These are phyloP conservation scores for Eulacestoma nigropectus DNA, from an alignment of 2,113 vertebrate species.

Conservation along the genomic window DNA sequence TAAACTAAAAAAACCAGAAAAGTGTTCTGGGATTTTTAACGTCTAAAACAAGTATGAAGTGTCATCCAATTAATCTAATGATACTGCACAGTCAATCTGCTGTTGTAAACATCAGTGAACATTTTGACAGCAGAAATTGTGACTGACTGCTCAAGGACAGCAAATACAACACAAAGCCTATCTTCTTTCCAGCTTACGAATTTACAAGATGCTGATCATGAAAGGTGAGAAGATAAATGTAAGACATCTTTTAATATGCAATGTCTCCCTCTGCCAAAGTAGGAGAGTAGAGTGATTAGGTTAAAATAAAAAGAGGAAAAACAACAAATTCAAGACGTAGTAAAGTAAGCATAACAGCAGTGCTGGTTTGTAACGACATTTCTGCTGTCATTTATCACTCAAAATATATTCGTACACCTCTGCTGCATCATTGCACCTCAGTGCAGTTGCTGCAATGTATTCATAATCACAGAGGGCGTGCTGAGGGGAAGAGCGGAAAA, in stretches of 20 bases:
- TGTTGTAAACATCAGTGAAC: background rate
- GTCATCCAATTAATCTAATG: constrained; percentile 9
- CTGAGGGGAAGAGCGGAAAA: background rate
- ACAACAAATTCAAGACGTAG: background rate
- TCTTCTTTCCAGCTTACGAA: background rate
- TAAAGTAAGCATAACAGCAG: background rate
- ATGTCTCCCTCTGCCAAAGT: background rate
- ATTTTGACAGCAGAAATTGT: constrained; percentile 5
- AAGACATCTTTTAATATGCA: background rate
- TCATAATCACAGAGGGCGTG: background rate
- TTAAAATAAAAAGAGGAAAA: background rate
- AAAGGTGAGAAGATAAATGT: constrained; percentile 9
- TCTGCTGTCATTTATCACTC: background rate
- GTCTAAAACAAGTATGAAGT: background rate
- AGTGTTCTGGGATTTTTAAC: background rate
- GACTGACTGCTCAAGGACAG: constrained; percentile 19
- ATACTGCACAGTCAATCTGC: background rate
- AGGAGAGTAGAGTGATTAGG: background rate
- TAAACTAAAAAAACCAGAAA: background rate
- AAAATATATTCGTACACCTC: background rate
- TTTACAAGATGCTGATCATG: background rate
- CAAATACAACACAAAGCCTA: background rate
- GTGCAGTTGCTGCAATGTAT: background rate
- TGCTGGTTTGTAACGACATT: background rate
- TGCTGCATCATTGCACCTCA: background rate